These are phyloP conservation scores for Variabilichromis moorii DNA, from an alignment of 2,113 vertebrate genomes.

Conservation along the genomic window DNA sequence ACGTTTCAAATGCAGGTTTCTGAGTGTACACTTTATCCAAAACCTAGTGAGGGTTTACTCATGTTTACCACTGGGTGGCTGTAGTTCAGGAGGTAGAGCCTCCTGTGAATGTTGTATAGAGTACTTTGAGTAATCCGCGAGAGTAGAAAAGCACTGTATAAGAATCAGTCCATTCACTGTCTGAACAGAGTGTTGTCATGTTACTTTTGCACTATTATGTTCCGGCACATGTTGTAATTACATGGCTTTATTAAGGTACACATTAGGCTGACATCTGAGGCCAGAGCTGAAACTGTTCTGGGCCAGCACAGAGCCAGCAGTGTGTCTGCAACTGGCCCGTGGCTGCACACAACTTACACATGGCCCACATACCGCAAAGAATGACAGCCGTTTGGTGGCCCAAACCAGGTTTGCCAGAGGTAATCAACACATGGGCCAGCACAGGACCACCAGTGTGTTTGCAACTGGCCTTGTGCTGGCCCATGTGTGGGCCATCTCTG, in stretches of 20 bases:
- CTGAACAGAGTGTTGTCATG: background rate
- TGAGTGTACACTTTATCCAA: background rate
- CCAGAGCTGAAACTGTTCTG: background rate
- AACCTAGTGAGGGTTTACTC: background rate
- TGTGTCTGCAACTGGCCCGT: background rate
- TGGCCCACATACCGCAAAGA: background rate
- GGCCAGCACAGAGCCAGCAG: background rate
- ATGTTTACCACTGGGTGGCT: background rate
- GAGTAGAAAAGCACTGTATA: background rate
- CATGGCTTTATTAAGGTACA: background rate
- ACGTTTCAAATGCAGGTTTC: background rate
- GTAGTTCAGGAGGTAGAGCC: background rate
- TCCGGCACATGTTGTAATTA: background rate
- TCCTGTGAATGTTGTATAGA: background rate
- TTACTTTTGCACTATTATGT: background rate
- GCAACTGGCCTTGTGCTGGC: background rate
- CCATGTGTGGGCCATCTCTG: background rate
- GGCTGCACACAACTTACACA: background rate
- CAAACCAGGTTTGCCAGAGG: background rate
- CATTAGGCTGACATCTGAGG: background rate
- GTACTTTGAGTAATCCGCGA: background rate
- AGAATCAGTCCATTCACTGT: background rate
- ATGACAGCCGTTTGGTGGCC: background rate
- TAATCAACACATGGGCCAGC: background rate
- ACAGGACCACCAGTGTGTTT: background rate